These are phyloP conservation scores for Macrosiphum euphorbiae DNA, from an alignment of 2,888 invertebrate species.

Conservation along the genomic window DNA sequence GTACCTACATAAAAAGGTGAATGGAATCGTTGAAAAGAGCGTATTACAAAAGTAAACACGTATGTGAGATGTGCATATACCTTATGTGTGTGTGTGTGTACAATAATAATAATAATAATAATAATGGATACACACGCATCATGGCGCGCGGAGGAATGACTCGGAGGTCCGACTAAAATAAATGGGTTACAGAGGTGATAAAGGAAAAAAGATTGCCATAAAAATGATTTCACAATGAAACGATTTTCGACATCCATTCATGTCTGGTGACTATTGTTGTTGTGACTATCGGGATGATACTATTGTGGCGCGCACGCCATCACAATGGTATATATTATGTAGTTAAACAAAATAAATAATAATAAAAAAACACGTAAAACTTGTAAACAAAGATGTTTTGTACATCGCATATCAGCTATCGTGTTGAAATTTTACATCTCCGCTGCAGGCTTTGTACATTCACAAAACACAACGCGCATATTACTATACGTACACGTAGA, in stretches of 20 bases:
- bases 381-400: constrained; percentile 62
- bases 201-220: constrained; percentile 60
- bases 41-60: constrained; percentile 58
- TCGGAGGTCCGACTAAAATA: constrained; percentile 52
- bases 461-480: background rate
- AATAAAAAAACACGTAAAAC: constrained; percentile 42
- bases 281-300: constrained; percentile 57
- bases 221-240: constrained; percentile 63
- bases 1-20: constrained; percentile 34
- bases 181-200: constrained; percentile 55
- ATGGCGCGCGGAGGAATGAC: constrained; percentile 40
- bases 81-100: background rate
- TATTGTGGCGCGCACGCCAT: constrained; percentile 37
- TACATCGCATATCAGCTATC: background rate
- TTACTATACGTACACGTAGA: background rate
- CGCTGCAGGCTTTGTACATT: constrained; percentile 2
- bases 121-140: constrained; percentile 1
- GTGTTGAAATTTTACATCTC: constrained; percentile 60
- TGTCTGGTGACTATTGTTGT: constrained; percentile 55
- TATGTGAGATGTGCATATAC: background rate
- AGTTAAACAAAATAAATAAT: constrained; percentile 15
- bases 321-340: constrained; percentile 8
- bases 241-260: constrained; percentile 63
- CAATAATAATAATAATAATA: background rate
- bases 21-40: constrained; percentile 50